Conservation (phyloP, 2,797 vertebrate genomes). For the Acrossocheilus fasciatus region DNA sequence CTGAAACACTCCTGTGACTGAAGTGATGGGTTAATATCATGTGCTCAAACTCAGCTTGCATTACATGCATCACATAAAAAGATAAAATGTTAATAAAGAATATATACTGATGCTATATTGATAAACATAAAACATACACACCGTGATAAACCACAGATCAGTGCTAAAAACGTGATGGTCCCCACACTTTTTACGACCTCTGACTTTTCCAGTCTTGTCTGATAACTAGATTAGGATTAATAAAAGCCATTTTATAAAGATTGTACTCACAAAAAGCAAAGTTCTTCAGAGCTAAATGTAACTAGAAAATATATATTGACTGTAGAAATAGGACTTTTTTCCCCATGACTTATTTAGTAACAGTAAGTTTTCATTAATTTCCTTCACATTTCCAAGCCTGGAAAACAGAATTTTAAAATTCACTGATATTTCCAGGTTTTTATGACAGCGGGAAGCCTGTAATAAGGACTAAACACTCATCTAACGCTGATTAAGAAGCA, state of each 20-base stretch:
- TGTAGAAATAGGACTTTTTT: neutral
- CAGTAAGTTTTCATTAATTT: neutral
- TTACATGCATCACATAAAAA: constrained; percentile 19
- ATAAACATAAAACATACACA: neutral
- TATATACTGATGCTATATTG: neutral
- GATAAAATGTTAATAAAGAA: constrained; percentile 1
- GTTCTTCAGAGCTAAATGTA: neutral
- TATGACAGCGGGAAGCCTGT: neutral
- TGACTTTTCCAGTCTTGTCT: neutral
- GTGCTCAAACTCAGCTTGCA: neutral
- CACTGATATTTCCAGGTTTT: neutral
- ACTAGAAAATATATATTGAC: neutral
- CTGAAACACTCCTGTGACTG: neutral
- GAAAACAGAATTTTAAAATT: neutral
- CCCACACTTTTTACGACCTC: neutral
- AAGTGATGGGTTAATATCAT: neutral
- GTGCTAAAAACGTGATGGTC: neutral
- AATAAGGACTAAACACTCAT: constrained; percentile 1
- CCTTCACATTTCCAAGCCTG: constrained; percentile 15
- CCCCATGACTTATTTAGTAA: neutral
- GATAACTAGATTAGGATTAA: neutral
- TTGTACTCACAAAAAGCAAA: neutral
- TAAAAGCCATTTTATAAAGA: neutral
- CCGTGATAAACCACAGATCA: neutral
- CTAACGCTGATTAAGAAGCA: neutral